Percentiles rank a stretch among this genome's conserved stretches.
phyloP scores from a whole-genome alignment of 2,888 invertebrate species.

The Pristionchus japonicus region DNA sequence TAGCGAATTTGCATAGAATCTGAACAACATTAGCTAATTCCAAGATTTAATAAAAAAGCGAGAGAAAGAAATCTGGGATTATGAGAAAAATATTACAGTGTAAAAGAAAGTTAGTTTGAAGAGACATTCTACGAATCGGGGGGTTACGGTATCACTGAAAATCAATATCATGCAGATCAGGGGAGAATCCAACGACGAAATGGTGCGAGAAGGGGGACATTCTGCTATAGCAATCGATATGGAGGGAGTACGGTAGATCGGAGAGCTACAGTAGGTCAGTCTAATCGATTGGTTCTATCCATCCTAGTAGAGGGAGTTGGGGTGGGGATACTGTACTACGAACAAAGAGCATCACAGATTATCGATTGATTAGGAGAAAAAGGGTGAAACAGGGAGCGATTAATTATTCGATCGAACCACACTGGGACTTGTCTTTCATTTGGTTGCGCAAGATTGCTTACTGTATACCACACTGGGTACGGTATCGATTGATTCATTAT shows the following conservation, averaged over 20 bases:
- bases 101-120: not conserved
- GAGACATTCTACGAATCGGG: not conserved
- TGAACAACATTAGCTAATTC: not conserved
- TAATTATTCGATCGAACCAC: slow-evolving; percentile 31
- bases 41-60: not conserved
- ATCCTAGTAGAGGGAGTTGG: not conserved
- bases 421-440: slow-evolving; percentile 6
- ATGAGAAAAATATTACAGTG: slow-evolving; percentile 14
- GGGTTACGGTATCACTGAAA: slow-evolving; percentile 38
- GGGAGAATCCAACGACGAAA: not conserved
- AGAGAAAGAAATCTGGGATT: slow-evolving; percentile 32
- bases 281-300: not conserved
- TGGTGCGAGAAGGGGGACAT: not conserved
- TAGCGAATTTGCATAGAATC: not conserved
- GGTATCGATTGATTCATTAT: slow-evolving; percentile 33
- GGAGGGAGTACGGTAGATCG: slow-evolving; percentile 12
- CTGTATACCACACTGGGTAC: slow-evolving; percentile 17
- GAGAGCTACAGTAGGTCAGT: slow-evolving; percentile 7
- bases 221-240: slow-evolving; percentile 37
- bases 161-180: slow-evolving; percentile 34
- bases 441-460: slow-evolving; percentile 38
- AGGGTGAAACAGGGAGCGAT: not conserved
- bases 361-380: slow-evolving; percentile 10
- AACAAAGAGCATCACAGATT: slow-evolving; percentile 28
- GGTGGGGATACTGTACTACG: not conserved